phyloP scores from a whole-genome alignment of 2,888 invertebrate genomes.

The Itoplectis maculator region DNA sequence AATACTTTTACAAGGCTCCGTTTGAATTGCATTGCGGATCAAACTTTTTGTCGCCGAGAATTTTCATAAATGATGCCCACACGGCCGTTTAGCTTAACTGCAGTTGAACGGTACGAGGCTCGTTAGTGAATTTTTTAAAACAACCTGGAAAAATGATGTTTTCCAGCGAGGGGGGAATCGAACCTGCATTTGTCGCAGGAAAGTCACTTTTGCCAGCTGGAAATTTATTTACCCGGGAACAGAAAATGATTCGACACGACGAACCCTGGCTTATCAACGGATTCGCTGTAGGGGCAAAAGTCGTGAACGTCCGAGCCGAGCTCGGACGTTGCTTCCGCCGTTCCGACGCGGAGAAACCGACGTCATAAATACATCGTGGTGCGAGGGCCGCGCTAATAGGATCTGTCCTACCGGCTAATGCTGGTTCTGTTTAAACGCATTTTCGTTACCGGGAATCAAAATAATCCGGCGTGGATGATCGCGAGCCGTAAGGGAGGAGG shows the following conservation, averaged over 20 bases:
- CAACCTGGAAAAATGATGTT: not conserved
- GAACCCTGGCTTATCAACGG: slow-evolving; percentile 29
- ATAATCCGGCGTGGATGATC: slow-evolving; percentile 33
- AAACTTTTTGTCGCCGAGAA: slow-evolving; percentile 13
- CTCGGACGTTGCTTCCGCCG: slow-evolving; percentile 36
- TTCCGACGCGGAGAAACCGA: slow-evolving; percentile 47
- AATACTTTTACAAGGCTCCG: slow-evolving; percentile 14
- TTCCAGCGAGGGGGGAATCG: not conserved
- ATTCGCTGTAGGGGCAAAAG: slow-evolving; percentile 18
- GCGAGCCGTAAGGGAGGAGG: not conserved
- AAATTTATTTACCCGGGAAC: not conserved
- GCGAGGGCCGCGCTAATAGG: slow-evolving; percentile 62
- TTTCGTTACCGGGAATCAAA: slow-evolving; percentile 41
- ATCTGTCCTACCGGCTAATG: slow-evolving; percentile 56
- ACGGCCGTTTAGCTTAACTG: slow-evolving; percentile 22
- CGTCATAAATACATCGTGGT: slow-evolving; percentile 65
- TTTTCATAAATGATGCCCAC: slow-evolving; percentile 12
- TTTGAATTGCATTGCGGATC: slow-evolving; percentile 7
- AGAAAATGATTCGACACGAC: slow-evolving; percentile 49
- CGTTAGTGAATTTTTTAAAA: slow-evolving; percentile 36
- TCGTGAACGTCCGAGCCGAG: slow-evolving; percentile 24
- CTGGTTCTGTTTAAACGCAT: slow-evolving; percentile 29
- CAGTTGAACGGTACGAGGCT: not conserved
- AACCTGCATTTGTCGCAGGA: not conserved
- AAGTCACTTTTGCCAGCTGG: not conserved